These are phyloP conservation scores for Mormyrus lacerda DNA, from an alignment of 2,113 vertebrate species.

Conservation along the genomic window DNA sequence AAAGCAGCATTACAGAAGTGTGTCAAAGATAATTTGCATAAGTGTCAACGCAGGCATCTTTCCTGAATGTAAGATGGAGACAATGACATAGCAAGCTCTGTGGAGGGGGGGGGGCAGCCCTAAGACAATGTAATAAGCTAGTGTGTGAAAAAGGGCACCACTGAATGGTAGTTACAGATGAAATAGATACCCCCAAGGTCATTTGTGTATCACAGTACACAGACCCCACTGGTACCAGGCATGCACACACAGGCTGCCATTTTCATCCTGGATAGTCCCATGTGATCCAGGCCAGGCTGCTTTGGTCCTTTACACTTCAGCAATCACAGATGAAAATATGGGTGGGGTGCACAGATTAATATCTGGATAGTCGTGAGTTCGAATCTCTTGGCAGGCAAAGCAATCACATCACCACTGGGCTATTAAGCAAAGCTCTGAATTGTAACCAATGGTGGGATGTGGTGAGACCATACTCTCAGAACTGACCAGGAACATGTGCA, in stretches of 20 bases:
- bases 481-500: background rate
- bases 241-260: background rate
- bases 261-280: background rate
- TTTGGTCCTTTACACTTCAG: background rate
- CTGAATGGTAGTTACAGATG: background rate
- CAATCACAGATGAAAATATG: background rate
- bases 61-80: background rate
- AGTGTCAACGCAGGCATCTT: background rate
- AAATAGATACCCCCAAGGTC: background rate
- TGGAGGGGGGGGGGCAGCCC: background rate
- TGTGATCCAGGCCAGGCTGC: background rate
- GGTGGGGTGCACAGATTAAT: background rate
- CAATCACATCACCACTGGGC: background rate
- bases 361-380: background rate
- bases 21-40: background rate
- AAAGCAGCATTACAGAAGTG: background rate
- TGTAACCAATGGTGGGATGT: background rate
- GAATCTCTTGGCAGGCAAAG: background rate
- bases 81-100: background rate
- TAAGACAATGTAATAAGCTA: background rate
- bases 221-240: background rate
- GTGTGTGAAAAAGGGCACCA: background rate
- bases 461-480: background rate
- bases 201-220: background rate
- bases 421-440: background rate